Percentiles rank a stretch among this genome's conserved stretches.
Conservation (phyloP, 2,113 vertebrate species). For the Tachysurus fulvidraco region DNA sequence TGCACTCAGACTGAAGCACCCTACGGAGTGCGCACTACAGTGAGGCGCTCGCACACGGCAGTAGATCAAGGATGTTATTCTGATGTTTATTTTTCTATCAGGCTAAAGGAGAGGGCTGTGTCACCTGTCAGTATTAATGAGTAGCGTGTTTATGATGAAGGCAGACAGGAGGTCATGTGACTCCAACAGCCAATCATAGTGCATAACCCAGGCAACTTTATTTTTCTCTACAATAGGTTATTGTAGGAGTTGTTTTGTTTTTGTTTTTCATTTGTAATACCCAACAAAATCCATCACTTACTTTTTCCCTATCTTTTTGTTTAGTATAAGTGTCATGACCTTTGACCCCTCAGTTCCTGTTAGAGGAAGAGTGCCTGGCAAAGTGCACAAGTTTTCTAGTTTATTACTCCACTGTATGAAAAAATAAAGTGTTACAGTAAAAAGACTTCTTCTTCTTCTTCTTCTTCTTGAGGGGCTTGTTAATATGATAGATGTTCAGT, state of each 20-base stretch:
- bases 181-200: slow-evolving; percentile 35
- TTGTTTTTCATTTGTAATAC: not conserved
- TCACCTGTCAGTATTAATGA: slow-evolving; percentile 47
- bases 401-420: not conserved
- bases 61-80: not conserved
- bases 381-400: not conserved
- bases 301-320: not conserved
- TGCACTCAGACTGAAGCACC: not conserved
- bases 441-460: not conserved
- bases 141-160: not conserved
- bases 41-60: not conserved
- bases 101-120: not conserved
- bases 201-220: slow-evolving; percentile 38
- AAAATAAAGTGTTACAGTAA: slow-evolving; percentile 13
- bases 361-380: not conserved
- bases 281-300: not conserved
- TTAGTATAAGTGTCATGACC: not conserved
- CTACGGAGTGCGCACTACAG: not conserved
- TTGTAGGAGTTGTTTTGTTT: slow-evolving; percentile 35
- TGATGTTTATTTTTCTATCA: not conserved
- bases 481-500: too few relatives aligned
- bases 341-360: not conserved
- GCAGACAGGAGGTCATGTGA: slow-evolving; percentile 26
- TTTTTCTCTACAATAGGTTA: slow-evolving; percentile 54
- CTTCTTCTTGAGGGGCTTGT: too few relatives aligned